Conservation (phyloP, 1,140 invertebrate genomes). For the Zaprionus nigranus region DNA sequence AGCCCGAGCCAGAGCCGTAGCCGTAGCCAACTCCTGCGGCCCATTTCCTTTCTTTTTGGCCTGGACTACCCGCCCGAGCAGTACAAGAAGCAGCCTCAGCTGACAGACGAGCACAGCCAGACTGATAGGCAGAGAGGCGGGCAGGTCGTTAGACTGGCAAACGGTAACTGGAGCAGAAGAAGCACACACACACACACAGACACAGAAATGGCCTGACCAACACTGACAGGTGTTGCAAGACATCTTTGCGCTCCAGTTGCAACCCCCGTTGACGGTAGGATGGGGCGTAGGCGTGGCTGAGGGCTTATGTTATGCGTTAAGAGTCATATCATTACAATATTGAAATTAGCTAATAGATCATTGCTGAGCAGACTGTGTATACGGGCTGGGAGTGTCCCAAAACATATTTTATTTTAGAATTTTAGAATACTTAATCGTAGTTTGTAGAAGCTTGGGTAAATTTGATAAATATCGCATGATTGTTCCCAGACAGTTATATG, state of each 20-base stretch:
- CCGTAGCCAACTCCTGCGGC: conserved; percentile 6
- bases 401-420: neutral
- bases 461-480: neutral
- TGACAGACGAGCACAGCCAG: neutral
- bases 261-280: neutral
- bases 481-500: too few species aligned
- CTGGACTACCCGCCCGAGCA: neutral
- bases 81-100: neutral
- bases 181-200: conserved; percentile 1
- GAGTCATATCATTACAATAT: conserved; percentile 32
- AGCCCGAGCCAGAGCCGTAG: neutral
- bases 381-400: too few species aligned
- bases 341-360: conserved; percentile 32
- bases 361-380: conserved; percentile 8
- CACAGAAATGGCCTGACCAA: conserved; percentile 11
- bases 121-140: neutral
- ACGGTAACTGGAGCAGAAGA: conserved; percentile 27
- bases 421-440: neutral
- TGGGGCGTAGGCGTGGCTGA: neutral
- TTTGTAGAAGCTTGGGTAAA: neutral
- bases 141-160: conserved; percentile 8
- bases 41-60: conserved; percentile 12
- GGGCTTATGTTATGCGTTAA: neutral
- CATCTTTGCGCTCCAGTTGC: neutral
- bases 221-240: conserved; percentile 28